These are phyloP conservation scores for Halichoeres trimaculatus DNA, from an alignment of 2,113 vertebrate genomes.

Conservation along the genomic window DNA sequence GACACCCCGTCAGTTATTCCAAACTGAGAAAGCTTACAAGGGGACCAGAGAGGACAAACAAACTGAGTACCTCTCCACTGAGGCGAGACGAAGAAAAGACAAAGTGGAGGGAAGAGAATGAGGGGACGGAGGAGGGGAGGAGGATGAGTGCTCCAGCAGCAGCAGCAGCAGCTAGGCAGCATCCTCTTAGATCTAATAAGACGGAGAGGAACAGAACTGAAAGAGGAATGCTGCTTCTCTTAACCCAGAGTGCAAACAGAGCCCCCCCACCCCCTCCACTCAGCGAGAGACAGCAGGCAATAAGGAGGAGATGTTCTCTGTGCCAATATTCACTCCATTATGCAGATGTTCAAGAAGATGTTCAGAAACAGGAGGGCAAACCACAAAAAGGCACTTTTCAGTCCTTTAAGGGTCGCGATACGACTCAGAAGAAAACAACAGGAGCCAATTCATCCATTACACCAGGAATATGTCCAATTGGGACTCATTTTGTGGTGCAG, in stretches of 20 bases:
- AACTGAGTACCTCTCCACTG: constrained; percentile 67
- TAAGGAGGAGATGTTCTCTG: constrained; percentile 24
- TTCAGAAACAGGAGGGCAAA: constrained; percentile 39
- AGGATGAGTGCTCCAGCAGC: not conserved
- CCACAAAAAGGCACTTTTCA: constrained; percentile 44
- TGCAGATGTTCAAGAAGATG: constrained; percentile 55
- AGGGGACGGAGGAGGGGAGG: constrained; percentile 16
- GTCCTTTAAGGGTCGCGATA: not conserved
- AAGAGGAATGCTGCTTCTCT: constrained; percentile 53
- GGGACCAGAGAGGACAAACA: constrained; percentile 41
- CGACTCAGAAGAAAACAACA: constrained; percentile 18
- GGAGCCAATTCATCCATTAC: constrained; percentile 43
- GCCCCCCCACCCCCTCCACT: constrained; percentile 25
- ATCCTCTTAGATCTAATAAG: constrained; percentile 60
- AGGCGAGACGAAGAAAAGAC: constrained; percentile 53
- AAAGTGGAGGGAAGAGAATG: constrained; percentile 30
- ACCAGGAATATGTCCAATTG: constrained; percentile 11
- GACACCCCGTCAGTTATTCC: constrained; percentile 52
- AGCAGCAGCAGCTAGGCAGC: constrained; percentile 24
- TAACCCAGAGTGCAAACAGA: constrained; percentile 25
- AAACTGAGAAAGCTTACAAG: constrained; percentile 34
- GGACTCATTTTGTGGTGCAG: constrained; percentile 43
- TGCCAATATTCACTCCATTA: constrained; percentile 45
- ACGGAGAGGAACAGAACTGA: constrained; percentile 47
- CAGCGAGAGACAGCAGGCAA: constrained; percentile 37